Evolutionary conservation across 1,140 invertebrate species (phyloP).

Genomic region (Brachionus asplanchnoidis): DNA sequence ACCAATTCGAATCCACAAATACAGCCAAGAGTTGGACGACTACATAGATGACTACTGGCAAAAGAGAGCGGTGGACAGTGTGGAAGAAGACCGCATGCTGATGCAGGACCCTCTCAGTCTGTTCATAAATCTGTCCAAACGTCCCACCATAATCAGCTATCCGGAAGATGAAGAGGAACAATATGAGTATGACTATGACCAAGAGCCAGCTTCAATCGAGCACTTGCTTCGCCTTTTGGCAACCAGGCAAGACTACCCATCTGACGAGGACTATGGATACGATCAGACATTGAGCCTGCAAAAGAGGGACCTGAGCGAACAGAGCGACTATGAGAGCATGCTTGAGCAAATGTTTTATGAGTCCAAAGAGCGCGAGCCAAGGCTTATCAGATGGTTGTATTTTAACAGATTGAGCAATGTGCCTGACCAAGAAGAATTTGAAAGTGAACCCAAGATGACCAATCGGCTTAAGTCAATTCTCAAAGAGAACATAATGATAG

Average conservation of each 20-base stretch:
- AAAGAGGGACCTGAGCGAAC: neutral
- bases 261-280: neutral
- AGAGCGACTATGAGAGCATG: neutral
- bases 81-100: neutral
- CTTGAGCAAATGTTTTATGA: neutral
- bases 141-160: neutral
- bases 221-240: neutral
- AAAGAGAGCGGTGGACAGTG: neutral
- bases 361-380: neutral
- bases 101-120: neutral
- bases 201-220: neutral
- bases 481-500: slow-evolving; percentile 12
- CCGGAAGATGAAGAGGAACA: neutral
- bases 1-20: slow-evolving; percentile 8
- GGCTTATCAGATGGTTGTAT: neutral
- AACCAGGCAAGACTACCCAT: neutral
- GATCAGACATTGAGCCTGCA: neutral
- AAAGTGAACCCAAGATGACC: neutral
- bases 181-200: neutral
- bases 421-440: neutral
- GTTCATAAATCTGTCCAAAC: neutral
- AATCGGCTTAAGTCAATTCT: neutral
- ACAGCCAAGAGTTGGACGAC: neutral
- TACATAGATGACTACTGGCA: neutral
- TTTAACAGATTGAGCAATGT: neutral